Evolutionary conservation across 2,888 invertebrate genomes (phyloP).

Genomic region (Sesamia inferens): DNA sequence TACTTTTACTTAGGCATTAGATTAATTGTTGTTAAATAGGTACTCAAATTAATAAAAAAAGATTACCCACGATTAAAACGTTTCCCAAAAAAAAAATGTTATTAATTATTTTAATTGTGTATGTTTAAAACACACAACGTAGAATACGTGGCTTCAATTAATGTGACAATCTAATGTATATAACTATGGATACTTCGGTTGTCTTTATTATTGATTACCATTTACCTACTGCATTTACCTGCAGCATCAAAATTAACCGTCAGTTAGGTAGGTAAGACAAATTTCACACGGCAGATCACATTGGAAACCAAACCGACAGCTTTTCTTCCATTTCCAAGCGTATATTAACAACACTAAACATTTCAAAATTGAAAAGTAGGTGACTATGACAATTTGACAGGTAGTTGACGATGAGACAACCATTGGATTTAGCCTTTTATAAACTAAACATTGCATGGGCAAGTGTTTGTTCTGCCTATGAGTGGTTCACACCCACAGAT

Average conservation of each 20-base stretch:
- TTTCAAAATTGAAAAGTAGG: conserved; percentile 43
- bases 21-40: no score
- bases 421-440: conserved; percentile 66
- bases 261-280: neutral
- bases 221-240: neutral
- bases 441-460: conserved; percentile 70
- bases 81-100: no score
- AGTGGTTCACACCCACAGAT: conserved; percentile 71
- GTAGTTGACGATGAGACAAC: conserved; percentile 56
- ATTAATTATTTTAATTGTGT: no score
- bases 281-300: neutral
- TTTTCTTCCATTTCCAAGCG: conserved; percentile 10
- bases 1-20: no score
- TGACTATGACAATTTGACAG: conserved; percentile 58
- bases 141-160: no score
- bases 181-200: no score
- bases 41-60: no score
- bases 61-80: no score
- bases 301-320: neutral
- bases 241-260: neutral
- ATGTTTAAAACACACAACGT: no score
- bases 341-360: conserved; percentile 7
- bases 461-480: conserved; percentile 68
- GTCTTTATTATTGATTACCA: neutral
- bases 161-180: no score